These are phyloP conservation scores for Cydia amplana DNA, from an alignment of 1,140 invertebrate genomes.

Conservation along the genomic window DNA sequence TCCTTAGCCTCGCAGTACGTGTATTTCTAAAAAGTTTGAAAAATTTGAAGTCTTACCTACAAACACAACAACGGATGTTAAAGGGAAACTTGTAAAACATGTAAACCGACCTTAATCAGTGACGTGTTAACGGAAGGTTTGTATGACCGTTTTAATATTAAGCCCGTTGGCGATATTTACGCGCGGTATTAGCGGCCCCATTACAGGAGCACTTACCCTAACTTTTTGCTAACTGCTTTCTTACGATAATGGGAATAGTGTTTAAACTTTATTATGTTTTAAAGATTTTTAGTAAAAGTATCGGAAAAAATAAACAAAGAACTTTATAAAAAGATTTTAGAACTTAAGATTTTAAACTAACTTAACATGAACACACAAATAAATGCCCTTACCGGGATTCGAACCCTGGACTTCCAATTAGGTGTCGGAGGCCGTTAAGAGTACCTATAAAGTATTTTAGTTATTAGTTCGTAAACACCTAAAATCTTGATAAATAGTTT, in stretches of 20 bases:
- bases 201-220: slow-evolving; percentile 58
- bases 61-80: no score
- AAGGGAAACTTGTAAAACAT: slow-evolving; percentile 36
- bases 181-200: slow-evolving; percentile 53
- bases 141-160: slow-evolving; percentile 63
- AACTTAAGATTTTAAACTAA: not conserved
- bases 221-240: slow-evolving; percentile 41
- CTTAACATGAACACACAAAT: no score
- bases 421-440: no score
- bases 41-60: no score
- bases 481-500: no score
- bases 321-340: slow-evolving; percentile 1
- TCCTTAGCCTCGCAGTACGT: no score
- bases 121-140: slow-evolving; percentile 50
- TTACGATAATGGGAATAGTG: slow-evolving; percentile 24
- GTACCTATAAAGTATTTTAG: no score
- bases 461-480: no score
- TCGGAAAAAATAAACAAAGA: not conserved
- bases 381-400: no score
- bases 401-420: no score
- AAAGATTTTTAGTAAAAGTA: not conserved
- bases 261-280: slow-evolving; percentile 11
- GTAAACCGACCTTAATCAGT: slow-evolving; percentile 36
- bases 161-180: slow-evolving; percentile 57
- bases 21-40: no score